Conservation (phyloP, 2,888 invertebrate genomes). For the Didymodactylos carnosus region DNA sequence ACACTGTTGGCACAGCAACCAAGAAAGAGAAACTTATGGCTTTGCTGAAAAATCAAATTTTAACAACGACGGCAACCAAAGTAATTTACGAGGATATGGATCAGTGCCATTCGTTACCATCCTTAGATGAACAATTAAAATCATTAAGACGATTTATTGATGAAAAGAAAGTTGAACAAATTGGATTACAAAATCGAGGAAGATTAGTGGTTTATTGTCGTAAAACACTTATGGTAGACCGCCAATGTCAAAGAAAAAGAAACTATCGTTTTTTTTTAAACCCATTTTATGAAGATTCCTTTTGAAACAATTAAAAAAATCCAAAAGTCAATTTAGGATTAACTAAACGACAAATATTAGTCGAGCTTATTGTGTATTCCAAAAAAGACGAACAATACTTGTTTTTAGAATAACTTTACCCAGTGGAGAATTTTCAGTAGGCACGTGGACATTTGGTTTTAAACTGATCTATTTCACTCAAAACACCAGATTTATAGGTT, state of each 20-base stretch:
- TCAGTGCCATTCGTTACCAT: neutral
- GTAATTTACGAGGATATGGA: neutral
- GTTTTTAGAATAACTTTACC: too few relatives aligned
- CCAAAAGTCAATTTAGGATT: too few relatives aligned
- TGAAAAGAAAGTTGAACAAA: neutral
- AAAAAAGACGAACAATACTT: too few relatives aligned
- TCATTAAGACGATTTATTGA: neutral
- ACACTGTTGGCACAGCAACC: neutral
- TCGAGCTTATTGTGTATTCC: too few relatives aligned
- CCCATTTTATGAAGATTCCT: neutral
- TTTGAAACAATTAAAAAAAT: neutral
- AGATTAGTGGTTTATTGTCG: neutral
- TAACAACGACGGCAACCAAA: neutral
- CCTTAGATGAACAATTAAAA: neutral
- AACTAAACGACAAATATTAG: too few relatives aligned
- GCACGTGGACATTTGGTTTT: too few relatives aligned
- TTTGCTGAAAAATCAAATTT: constrained; percentile 2
- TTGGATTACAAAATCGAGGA: neutral
- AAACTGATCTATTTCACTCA: too few relatives aligned
- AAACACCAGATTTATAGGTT: too few relatives aligned
- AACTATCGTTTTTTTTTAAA: neutral
- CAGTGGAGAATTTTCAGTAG: too few relatives aligned
- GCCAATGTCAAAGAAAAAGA: neutral
- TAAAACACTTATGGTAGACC: neutral
- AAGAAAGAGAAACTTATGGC: constrained; percentile 6